Base-by-base conservation (phyloP, 2,113 vertebrate genomes). In the Pontoporia blainvillei region DNA sequence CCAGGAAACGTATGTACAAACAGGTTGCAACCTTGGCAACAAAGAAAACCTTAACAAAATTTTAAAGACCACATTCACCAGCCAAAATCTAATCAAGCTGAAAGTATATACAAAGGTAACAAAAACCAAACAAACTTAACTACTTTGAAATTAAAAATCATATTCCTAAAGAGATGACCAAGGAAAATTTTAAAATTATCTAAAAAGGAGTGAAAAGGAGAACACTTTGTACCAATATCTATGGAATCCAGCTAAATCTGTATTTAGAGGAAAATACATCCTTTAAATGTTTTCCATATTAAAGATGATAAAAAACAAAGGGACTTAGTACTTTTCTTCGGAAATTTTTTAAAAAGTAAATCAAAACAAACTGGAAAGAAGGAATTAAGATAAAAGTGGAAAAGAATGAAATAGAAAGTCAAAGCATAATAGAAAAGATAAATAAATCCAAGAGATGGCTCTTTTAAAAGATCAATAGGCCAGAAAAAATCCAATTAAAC, bases 401-500 rank as follows among this genome's bases (percentile, higher is more conserved):
- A 69, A 87, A 94, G 23, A 71, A 85, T 78, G 34, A 88, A 93
- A 62, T 20, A 72, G 88, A 92, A 89, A 72, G 64, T 89, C 64
- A 95, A 86, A 85, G 79, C 31, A 78, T 31, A 82, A 78, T 0
- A 75, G 29, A 91, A 61, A 95, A 46, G 11, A 73, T 31, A 73
- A 81, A 31, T 44, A 78, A 57, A 36, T 64, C 44, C 61, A 92
- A 93, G 90, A 96, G 6, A 46, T 25, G 36, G 27, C 23, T 88
- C n/a, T 92, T 72, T 67, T 15, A 18, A 87, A 86, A 86, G n/a
- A 94, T 36, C 46, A 75, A 86, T 67, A 92, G 88, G 46, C 14
- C 78, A 94, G 9, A 90, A 36, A 90, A 78, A 85, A 90, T 93
- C 20, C n/a, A 69, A 90, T 93, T 66, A 73, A 94, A 83, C 8